A percentile compares a stretch with the other conserved stretches of the same genome.
Evolutionary conservation across 2,888 invertebrate genomes (phyloP).

Genomic region (Calliopum simillimum): DNA sequence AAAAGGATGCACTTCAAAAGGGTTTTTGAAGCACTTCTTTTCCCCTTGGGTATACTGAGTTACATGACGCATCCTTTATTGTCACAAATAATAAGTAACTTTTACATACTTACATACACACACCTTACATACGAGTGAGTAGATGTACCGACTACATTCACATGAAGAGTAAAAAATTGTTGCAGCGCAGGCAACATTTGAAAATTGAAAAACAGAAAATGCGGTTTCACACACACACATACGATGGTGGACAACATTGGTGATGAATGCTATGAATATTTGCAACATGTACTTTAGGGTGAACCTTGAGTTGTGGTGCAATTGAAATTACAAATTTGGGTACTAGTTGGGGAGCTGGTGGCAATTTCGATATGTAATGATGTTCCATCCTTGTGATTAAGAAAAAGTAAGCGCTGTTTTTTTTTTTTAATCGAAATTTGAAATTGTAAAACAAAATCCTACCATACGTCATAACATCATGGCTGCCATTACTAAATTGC

Average conservation of each 20-base stretch:
- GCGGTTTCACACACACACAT: constrained; percentile 36
- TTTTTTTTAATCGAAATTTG: too few species aligned
- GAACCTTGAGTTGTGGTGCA: constrained; percentile 32
- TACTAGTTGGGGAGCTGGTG: constrained; percentile 28
- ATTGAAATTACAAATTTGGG: background rate
- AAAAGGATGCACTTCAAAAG: too few species aligned
- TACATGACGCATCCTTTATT: constrained; percentile 47
- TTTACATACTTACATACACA: background rate
- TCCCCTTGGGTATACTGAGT: background rate
- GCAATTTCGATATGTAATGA: constrained; percentile 14
- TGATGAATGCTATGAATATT: constrained; percentile 39
- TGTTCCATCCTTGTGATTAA: too few species aligned
- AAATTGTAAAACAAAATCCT: too few species aligned
- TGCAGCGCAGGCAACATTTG: constrained; percentile 10
- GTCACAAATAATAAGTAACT: constrained; percentile 54
- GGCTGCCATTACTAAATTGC: too few species aligned
- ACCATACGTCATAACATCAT: too few species aligned
- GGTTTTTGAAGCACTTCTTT: too few species aligned
- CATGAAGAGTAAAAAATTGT: background rate
- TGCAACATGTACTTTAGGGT: constrained; percentile 39
- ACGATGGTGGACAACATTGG: constrained; percentile 43
- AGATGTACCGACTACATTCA: too few species aligned
- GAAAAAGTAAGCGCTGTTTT: too few species aligned
- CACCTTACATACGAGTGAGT: too few species aligned
- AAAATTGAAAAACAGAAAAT: constrained; percentile 33